phyloP scores from a whole-genome alignment of 2,797 vertebrate species.

The Crenichthys baileyi region DNA sequence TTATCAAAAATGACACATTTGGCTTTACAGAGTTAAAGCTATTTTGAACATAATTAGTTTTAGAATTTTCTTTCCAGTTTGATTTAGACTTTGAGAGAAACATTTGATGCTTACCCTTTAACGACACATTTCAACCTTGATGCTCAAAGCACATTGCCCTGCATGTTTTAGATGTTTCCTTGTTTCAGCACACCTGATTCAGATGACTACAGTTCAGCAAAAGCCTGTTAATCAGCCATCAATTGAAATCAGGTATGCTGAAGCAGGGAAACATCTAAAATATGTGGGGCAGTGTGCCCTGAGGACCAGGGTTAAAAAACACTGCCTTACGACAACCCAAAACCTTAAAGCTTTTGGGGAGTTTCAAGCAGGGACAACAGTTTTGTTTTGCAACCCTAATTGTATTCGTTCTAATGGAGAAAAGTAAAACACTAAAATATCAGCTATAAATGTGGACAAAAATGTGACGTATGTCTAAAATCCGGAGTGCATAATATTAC shows the following conservation, averaged over 20 bases:
- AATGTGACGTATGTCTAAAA: constrained; percentile 56
- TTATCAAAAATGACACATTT: background rate
- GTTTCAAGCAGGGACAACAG: background rate
- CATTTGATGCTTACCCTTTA: constrained; percentile 30
- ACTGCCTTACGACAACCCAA: background rate
- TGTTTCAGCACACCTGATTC: too few species aligned
- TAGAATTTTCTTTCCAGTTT: constrained; percentile 12
- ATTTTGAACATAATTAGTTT: background rate
- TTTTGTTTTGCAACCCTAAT: constrained; percentile 56
- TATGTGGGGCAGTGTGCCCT: too few species aligned
- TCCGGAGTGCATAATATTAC: constrained; percentile 33
- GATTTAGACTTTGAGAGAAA: constrained; percentile 46
- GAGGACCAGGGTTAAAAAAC: too few species aligned
- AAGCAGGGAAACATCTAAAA: too few species aligned
- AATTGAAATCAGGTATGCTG: too few species aligned
- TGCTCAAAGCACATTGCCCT: too few species aligned
- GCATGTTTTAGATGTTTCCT: too few species aligned
- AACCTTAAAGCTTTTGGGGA: background rate
- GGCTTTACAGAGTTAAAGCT: background rate
- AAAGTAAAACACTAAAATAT: constrained; percentile 73
- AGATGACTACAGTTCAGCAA: too few species aligned
- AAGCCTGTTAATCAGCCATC: too few species aligned
- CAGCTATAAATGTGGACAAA: constrained; percentile 72
- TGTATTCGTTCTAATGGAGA: constrained; percentile 69
- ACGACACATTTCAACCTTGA: too few species aligned